phyloP scores from a whole-genome alignment of 2,888 invertebrate genomes.

The Lathronympha strigana region DNA sequence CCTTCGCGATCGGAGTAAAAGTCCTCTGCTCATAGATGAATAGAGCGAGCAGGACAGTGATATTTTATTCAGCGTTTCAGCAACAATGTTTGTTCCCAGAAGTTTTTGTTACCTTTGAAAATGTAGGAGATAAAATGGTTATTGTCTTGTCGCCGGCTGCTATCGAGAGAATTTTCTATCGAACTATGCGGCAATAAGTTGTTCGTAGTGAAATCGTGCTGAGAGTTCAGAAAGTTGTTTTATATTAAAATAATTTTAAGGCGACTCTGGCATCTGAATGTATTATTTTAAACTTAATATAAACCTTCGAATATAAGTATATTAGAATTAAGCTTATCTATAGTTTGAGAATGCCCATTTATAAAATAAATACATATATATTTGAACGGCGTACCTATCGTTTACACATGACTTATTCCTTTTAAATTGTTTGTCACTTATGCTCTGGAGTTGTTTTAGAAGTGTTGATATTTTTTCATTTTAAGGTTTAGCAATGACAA shows the following conservation, averaged over 20 bases:
- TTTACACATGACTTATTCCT: no score
- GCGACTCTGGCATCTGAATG: not conserved
- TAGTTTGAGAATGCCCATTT: no score
- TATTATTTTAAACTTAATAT: not conserved
- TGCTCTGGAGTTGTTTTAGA: no score
- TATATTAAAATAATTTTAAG: not conserved
- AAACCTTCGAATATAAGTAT: no score
- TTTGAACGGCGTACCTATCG: no score
- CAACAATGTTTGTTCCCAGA: conserved; percentile 41
- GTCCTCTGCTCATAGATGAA: conserved; percentile 11
- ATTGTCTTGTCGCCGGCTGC: conserved; percentile 56
- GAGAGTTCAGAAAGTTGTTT: not conserved
- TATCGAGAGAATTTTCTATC: conserved; percentile 23
- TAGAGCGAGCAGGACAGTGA: conserved; percentile 21
- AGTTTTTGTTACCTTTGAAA: conserved; percentile 57
- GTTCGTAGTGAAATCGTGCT: conserved; percentile 3
- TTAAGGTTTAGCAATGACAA: no score
- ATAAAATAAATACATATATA: no score
- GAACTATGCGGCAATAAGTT: conserved; percentile 15
- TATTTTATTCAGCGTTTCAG: conserved; percentile 33
- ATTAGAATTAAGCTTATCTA: no score
- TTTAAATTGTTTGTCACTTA: no score
- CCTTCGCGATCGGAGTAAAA: not conserved
- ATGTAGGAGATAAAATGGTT: conserved; percentile 53
- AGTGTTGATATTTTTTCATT: no score